A percentile compares a stretch with the other conserved stretches of the same genome.
Evolutionary conservation across 2,888 invertebrate genomes (phyloP).

Genomic region (Limnephilus lunatus): DNA sequence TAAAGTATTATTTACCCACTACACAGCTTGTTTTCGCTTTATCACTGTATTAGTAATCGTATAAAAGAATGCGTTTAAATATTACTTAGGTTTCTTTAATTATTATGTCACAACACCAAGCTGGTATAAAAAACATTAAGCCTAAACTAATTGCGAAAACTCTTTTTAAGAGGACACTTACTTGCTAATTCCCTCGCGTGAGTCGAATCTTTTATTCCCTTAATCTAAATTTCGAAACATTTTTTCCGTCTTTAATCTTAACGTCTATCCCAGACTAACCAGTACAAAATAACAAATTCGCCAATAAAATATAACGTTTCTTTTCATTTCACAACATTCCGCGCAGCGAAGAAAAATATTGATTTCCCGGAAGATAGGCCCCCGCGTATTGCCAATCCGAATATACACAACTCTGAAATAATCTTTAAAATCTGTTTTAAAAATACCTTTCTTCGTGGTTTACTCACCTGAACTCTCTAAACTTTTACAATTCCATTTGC

Average conservation of each 20-base stretch:
- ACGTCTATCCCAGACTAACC: conserved; percentile 60
- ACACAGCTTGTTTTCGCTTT: conserved; percentile 59
- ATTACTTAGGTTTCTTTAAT: conserved; percentile 54
- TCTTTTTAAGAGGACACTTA: conserved; percentile 79
- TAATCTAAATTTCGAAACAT: conserved; percentile 63
- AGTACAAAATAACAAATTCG: conserved; percentile 63
- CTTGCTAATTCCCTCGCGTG: conserved; percentile 66
- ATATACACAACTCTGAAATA: conserved; percentile 40
- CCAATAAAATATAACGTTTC: conserved; percentile 59
- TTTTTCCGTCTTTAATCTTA: conserved; percentile 59
- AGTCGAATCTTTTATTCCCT: conserved; percentile 52
- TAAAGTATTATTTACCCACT: conserved; percentile 60
- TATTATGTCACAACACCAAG: conserved; percentile 78
- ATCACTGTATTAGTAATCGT: conserved; percentile 44
- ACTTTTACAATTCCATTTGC: conserved; percentile 74
- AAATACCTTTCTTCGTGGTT: conserved; percentile 53
- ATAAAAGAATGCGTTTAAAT: conserved; percentile 48
- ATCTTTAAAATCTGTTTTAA: conserved; percentile 49
- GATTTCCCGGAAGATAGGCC: conserved; percentile 44
- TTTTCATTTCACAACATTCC: conserved; percentile 53
- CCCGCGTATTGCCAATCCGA: conserved; percentile 48
- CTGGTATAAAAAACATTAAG: conserved; percentile 79
- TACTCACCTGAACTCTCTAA: conserved; percentile 69
- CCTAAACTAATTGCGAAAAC: conserved; percentile 78
- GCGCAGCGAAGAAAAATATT: conserved; percentile 64